Conservation (phyloP, 2,113 vertebrate genomes). For the Probosciger aterrimus region DNA sequence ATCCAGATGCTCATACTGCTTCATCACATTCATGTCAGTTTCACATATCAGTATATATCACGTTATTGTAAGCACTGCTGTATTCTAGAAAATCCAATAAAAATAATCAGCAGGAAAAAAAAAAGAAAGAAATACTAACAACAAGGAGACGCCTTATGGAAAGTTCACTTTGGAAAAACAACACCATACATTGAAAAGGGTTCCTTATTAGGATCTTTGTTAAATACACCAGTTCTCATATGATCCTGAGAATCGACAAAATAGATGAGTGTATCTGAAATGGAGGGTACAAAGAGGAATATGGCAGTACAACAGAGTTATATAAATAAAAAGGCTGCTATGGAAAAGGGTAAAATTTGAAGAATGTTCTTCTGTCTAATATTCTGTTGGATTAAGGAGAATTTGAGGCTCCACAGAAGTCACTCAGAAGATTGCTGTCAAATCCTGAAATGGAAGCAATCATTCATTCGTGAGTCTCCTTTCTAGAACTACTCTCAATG, state of each 20-base stretch:
- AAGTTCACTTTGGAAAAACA: neutral
- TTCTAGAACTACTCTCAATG: neutral
- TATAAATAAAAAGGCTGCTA: neutral
- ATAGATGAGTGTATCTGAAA: neutral
- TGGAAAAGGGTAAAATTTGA: neutral
- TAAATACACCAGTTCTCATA: neutral
- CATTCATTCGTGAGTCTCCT: conserved; percentile 3
- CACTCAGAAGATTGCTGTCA: conserved; percentile 12
- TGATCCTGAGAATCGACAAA: neutral
- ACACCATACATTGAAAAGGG: accelerated
- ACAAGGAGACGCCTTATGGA: neutral
- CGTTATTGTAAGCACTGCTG: neutral
- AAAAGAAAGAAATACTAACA: neutral
- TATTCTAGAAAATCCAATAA: neutral
- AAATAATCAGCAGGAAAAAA: neutral
- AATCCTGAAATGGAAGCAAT: conserved; percentile 1
- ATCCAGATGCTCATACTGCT: neutral
- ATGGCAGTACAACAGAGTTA: neutral
- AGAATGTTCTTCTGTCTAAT: neutral
- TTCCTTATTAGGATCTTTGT: neutral
- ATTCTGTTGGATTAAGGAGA: conserved; percentile 4
- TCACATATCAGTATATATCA: neutral
- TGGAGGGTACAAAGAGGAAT: neutral
- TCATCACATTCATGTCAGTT: neutral
- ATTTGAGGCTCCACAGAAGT: neutral